A percentile compares a stretch with the other conserved stretches of the same genome.
These are phyloP conservation scores for Rhyacophila evoluta DNA, from an alignment of 2,888 invertebrate genomes.

Conservation along the genomic window DNA sequence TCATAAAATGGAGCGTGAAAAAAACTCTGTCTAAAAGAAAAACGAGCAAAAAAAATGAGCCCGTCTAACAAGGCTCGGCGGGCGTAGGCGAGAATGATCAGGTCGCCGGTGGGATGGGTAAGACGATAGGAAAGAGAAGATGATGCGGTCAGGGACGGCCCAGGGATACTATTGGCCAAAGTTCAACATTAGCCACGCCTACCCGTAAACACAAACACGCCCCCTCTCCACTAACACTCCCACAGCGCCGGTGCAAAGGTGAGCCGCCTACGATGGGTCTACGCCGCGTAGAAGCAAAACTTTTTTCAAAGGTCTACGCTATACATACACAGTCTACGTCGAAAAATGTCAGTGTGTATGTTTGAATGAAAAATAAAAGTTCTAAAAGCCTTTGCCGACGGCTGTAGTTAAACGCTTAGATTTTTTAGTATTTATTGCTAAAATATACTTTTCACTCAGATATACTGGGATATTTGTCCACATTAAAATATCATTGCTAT, in stretches of 20 bases:
- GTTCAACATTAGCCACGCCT: constrained; percentile 43
- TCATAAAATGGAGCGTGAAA: constrained; percentile 30
- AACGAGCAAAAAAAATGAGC: constrained; percentile 43
- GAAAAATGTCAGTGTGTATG: not conserved
- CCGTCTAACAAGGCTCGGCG: constrained; percentile 29
- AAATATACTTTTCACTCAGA: too few relatives aligned
- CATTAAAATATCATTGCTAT: too few relatives aligned
- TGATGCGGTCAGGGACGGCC: constrained; percentile 40
- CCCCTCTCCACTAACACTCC: constrained; percentile 42
- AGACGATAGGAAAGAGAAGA: constrained; percentile 33
- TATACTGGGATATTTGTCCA: too few relatives aligned
- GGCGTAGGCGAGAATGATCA: constrained; percentile 25
- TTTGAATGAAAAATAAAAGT: not conserved
- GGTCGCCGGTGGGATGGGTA: constrained; percentile 30
- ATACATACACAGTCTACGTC: not conserved
- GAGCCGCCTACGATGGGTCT: constrained; percentile 33
- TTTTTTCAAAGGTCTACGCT: constrained; percentile 37
- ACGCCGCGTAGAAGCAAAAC: constrained; percentile 26
- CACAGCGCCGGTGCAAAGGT: constrained; percentile 27
- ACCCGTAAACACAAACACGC: constrained; percentile 40
- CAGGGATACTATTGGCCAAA: constrained; percentile 42
- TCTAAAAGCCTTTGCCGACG: not conserved
- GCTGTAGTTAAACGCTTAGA: not conserved
- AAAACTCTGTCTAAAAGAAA: constrained; percentile 37
- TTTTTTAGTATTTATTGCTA: too few relatives aligned